phyloP scores from a whole-genome alignment of 2,797 vertebrate genomes.

The Microtus obscurus region DNA sequence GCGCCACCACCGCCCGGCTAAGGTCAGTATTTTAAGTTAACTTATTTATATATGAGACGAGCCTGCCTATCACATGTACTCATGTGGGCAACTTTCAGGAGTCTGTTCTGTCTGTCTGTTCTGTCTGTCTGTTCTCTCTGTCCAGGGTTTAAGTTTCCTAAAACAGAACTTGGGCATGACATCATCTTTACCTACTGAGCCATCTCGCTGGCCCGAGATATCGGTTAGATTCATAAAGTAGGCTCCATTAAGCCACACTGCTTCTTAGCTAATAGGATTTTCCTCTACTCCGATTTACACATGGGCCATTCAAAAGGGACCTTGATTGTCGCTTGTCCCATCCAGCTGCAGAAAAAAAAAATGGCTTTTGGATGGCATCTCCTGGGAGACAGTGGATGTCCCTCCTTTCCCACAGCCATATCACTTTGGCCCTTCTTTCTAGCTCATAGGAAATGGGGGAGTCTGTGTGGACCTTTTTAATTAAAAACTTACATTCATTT shows the following conservation, averaged over 20 bases:
- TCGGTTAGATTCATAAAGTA: neutral
- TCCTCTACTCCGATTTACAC: slow-evolving; percentile 4
- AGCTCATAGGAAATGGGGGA: neutral
- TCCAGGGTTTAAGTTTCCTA: neutral
- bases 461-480: neutral
- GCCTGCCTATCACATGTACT: neutral
- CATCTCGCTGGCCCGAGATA: neutral
- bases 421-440: neutral
- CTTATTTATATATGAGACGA: neutral
- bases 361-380: neutral
- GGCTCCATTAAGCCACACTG: neutral
- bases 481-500: neutral
- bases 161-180: neutral
- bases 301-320: neutral
- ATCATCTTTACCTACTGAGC: neutral
- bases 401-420: neutral
- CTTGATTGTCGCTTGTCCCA: neutral
- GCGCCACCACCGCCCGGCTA: too few species aligned
- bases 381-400: neutral
- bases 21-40: too few species aligned
- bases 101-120: too few species aligned
- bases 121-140: neutral
- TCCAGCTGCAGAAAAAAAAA: neutral
- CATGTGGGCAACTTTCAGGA: neutral
- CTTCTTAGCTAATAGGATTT: neutral